Evolutionary conservation across 2,888 invertebrate genomes (phyloP), one percentile per base, ranked within the genome.

Genomic region (Polydrusus cervinus): DNA sequence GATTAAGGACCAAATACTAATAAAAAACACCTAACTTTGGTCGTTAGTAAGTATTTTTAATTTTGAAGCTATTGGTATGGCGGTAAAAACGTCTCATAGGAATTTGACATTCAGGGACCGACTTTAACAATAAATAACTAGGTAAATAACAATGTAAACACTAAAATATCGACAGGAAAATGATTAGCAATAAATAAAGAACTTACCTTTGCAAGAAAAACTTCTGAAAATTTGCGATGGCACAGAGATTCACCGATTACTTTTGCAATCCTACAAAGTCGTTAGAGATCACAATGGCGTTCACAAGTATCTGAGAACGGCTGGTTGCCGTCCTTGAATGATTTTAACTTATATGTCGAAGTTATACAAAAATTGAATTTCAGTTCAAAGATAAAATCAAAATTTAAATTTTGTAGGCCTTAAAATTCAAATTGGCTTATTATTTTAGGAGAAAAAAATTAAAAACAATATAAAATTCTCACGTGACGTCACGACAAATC

Each of bases 241-340:
- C 90, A 87, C 89, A 88, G 90, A 91, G 90, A 92, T 90, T 90
- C 89, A 86, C 87, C 88, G 93, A 92, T 92, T 90, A 88, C 90
- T 90, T 90, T 90, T 88, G 88, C 89, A 88, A 88, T 88, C 87
- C 86, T 84, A 84, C 86, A 89, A 90, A 92, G 93, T 92, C 93
- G 92, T 92, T 93, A 93, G 90, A 92, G 93, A 89, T 91, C 93
- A 93, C 93, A 93, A 94, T 93, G 93, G 93, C 93, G 93, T 93
- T 92, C 91, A 90, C 91, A 89, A 87, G 69, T 74, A 75, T 78
- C 70, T 74, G 78, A 74, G 78, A 76, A 75, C 72, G 87, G 86
- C 86, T 88, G 89, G 86, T 82, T 83, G 83, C 83, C 81, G 81
- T 77, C 78, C 81, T 82, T 72, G 76, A 61, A 43, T 65, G 69